Evolutionary conservation across 2,797 vertebrate species (phyloP), one percentile per base, ranked within the genome.

Genomic region (Orientallactaga sibirica): DNA sequence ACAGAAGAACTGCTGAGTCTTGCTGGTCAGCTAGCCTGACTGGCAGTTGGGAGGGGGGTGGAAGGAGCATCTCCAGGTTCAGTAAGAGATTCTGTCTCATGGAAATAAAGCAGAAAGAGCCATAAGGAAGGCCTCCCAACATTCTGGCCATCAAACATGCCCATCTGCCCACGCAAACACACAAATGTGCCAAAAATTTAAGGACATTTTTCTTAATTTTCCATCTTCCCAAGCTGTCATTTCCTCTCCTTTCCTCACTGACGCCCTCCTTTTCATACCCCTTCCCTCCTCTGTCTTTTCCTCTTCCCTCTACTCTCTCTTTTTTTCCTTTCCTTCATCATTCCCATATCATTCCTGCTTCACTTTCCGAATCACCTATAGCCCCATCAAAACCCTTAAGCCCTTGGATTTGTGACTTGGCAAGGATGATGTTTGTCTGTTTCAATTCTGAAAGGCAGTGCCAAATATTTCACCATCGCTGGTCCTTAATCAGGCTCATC

Each of bases 401-500:
- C 48, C 93, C 94, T 71, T 48, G 41, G 12, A 84, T 68, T 7
- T 77, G 41, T 20, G 80, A 1, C 61, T 84, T 91, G 93, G 74
- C 33, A 67, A 76, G n/a, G 25, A 22, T 41, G 73, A 29, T 81
- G n/a, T 90, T 94, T 89, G 61, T 94, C 84, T 87, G 29, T 86
- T 81, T 96, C 48, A 0, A 64, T 74, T 85, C 79, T 95, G 76
- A 96, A 83, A 83, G 24, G n/a, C 25, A 61, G 18, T 83, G 90
- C 90, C 91, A 95, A 88, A 27, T 43, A 87, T 94, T 93, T 95
- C 68, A 37, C 48, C 66, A 48, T 66, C 84, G 73, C 73, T 84
- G 7, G 10, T 82, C 77, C 70, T 94, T 85, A 43, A 62, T 89
- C 86, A 71, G 79, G 27, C 68, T 58, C 78, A 90, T 94, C 76